Evolutionary conservation across 1,140 invertebrate genomes (phyloP).

Genomic region (Steinernema feltiae): DNA sequence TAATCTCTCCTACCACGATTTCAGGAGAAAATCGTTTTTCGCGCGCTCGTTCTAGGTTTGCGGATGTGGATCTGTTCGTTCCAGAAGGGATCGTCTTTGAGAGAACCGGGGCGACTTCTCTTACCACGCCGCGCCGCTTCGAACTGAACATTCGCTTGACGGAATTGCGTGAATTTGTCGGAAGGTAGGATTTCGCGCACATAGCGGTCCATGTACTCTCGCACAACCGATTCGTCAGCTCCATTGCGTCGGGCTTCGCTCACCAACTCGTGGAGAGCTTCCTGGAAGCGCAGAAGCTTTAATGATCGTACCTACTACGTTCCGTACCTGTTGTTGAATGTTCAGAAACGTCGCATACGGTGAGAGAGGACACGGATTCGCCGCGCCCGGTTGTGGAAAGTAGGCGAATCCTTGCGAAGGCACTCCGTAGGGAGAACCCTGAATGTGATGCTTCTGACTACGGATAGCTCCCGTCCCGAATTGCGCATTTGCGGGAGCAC

Average conservation of each 20-base stretch:
- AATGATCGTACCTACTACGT: too few relatives aligned
- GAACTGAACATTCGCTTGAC: conserved; percentile 16
- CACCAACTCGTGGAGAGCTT: conserved; percentile 19
- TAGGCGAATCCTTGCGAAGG: background rate
- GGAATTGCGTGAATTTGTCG: conserved; percentile 1
- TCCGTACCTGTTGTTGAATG: conserved; percentile 18
- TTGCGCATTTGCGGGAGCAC: background rate
- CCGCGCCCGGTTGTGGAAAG: background rate
- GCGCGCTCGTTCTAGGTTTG: background rate
- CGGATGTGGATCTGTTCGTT: background rate
- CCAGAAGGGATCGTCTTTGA: background rate
- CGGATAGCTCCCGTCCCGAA: background rate
- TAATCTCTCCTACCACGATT: too few relatives aligned
- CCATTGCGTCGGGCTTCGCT: conserved; percentile 17
- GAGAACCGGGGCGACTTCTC: background rate
- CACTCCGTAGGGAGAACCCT: background rate
- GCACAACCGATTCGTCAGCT: background rate
- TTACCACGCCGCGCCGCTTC: conserved; percentile 20
- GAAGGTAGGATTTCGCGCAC: conserved; percentile 19
- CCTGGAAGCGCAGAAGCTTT: too few relatives aligned
- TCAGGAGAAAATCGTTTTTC: too few relatives aligned
- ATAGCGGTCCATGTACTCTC: conserved; percentile 15
- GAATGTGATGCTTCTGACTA: background rate
- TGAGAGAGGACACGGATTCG: background rate
- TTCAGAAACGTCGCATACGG: conserved; percentile 11